Percentiles rank a stretch among this genome's conserved stretches.
Conservation (phyloP, 2,113 vertebrate genomes). For the Casuarius casuarius region DNA sequence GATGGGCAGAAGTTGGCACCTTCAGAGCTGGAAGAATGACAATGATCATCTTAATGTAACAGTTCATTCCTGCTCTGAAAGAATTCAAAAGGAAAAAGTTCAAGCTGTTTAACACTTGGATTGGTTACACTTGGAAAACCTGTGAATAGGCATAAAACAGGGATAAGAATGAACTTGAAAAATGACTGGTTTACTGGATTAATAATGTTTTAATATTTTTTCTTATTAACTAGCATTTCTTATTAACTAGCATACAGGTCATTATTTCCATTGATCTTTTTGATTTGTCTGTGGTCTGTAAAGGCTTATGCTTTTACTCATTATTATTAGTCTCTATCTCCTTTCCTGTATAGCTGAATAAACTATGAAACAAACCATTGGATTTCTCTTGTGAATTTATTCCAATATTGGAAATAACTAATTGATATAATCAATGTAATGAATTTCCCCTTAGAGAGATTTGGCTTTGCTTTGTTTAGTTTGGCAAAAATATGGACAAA, state of each 20-base stretch:
- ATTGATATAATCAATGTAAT: neutral
- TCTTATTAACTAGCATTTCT: slow-evolving; percentile 19
- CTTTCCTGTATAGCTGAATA: neutral
- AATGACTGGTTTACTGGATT: neutral
- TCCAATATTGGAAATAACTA: neutral
- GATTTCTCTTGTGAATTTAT: neutral
- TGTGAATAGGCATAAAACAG: neutral
- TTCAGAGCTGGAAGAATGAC: neutral
- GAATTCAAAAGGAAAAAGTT: neutral
- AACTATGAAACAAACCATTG: neutral
- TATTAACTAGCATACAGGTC: neutral
- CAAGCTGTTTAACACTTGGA: neutral
- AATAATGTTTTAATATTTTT: slow-evolving; percentile 3
- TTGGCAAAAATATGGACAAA: neutral
- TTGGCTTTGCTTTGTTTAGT: neutral
- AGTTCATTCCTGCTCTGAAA: neutral
- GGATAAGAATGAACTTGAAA: neutral
- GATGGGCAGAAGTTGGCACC: neutral
- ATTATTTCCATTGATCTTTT: neutral
- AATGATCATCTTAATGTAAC: neutral
- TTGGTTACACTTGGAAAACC: neutral
- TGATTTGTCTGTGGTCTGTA: neutral
- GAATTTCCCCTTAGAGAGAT: neutral
- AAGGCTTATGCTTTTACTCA: neutral
- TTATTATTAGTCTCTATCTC: neutral